Conservation (phyloP, 2,888 invertebrate species). For the Nebria brevicollis region DNA sequence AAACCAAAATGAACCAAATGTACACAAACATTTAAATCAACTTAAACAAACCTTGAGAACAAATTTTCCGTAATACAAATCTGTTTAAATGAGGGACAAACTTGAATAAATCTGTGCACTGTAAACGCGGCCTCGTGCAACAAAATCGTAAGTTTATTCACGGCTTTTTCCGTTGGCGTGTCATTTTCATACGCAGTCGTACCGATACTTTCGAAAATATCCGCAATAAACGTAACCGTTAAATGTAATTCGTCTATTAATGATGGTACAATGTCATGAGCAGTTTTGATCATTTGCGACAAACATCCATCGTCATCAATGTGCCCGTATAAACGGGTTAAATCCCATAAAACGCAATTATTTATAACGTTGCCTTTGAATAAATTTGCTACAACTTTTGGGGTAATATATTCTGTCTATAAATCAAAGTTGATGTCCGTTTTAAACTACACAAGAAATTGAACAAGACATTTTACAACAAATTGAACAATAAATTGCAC, state of each 20-base stretch:
- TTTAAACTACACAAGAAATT: too few species aligned
- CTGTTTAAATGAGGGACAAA: conserved; percentile 68
- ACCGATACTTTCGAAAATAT: conserved; percentile 39
- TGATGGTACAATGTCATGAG: conserved; percentile 21
- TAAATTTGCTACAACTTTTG: conserved; percentile 54
- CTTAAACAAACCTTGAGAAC: conserved; percentile 63
- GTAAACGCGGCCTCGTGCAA: conserved; percentile 75
- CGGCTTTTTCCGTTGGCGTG: conserved; percentile 15
- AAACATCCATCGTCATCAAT: conserved; percentile 22
- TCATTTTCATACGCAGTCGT: conserved; percentile 36
- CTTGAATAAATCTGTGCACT: conserved; percentile 74
- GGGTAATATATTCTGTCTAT: conserved; percentile 58
- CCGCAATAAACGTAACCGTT: conserved; percentile 8
- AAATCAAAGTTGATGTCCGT: conserved; percentile 46
- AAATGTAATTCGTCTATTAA: conserved; percentile 25
- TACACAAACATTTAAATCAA: background rate
- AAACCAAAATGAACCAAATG: background rate
- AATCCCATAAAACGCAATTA: conserved; percentile 26
- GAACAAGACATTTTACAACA: too few species aligned
- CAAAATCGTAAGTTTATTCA: conserved; percentile 55
- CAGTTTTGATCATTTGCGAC: conserved; percentile 10
- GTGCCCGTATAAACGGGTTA: conserved; percentile 29
- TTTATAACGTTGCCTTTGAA: conserved; percentile 53
- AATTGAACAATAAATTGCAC: too few species aligned
- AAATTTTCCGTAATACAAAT: conserved; percentile 70